Percentiles rank a stretch among this genome's conserved stretches.
These are phyloP conservation scores for Trichogramma pretiosum DNA, from an alignment of 1,140 invertebrate species.

Conservation along the genomic window DNA sequence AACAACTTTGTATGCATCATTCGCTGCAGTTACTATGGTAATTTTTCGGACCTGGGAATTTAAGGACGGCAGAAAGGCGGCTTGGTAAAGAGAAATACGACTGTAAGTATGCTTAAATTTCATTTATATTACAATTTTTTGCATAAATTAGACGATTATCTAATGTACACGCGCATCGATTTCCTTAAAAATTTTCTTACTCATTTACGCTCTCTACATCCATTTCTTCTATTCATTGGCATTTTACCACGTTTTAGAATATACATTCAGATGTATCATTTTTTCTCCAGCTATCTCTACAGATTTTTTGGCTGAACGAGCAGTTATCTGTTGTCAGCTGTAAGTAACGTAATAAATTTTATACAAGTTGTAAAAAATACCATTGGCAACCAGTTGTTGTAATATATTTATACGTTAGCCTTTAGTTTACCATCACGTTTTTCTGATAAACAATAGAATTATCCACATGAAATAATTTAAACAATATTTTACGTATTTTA, in stretches of 20 bases:
- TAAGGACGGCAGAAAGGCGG: no score
- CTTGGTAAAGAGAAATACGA: neutral
- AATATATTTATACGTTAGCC: no score
- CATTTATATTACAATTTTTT: constrained; percentile 20
- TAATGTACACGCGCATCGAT: constrained; percentile 7
- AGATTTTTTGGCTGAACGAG: no score
- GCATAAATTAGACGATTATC: constrained; percentile 13
- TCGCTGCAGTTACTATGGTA: no score
- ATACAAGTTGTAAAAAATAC: constrained; percentile 39
- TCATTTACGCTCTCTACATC: no score
- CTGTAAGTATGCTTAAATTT: neutral
- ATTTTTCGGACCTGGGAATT: no score
- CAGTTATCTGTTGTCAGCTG: constrained; percentile 11
- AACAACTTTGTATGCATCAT: no score
- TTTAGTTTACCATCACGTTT: constrained; percentile 15
- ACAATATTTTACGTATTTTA: constrained; percentile 8
- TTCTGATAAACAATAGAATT: constrained; percentile 16
- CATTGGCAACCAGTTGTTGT: constrained; percentile 24
- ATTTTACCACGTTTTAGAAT: no score
- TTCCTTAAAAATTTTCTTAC: constrained; percentile 16
- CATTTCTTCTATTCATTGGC: no score
- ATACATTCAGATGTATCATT: no score
- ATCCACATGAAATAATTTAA: constrained; percentile 21
- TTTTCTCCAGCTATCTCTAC: no score
- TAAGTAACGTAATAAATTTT: constrained; percentile 25